Percentiles rank a stretch among this genome's conserved stretches.
Conservation (phyloP, 2,888 invertebrate genomes). For the Cephalotes varians region DNA sequence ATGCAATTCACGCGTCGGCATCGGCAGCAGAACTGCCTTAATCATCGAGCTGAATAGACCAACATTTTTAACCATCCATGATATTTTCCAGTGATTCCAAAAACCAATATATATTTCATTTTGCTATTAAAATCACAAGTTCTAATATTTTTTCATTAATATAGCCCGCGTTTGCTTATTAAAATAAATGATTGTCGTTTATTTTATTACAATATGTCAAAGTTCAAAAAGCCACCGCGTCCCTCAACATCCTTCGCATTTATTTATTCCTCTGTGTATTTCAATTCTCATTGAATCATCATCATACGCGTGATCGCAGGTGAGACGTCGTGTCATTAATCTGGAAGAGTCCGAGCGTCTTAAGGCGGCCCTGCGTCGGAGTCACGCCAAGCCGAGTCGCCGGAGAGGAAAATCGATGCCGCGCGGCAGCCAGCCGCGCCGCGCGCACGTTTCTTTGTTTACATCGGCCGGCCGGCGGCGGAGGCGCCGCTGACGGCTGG, state of each 20-base stretch:
- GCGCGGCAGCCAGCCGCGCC: constrained; percentile 72
- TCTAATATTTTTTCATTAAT: not conserved
- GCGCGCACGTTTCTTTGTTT: constrained; percentile 85
- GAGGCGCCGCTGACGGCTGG: constrained; percentile 37
- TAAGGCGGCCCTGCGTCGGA: constrained; percentile 30
- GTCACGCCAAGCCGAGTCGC: constrained; percentile 42
- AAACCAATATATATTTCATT: not conserved
- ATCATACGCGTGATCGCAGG: not conserved
- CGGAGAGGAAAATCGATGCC: constrained; percentile 70
- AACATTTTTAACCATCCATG: not conserved
- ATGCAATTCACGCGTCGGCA: not conserved
- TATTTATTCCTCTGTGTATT: not conserved
- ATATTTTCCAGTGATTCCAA: not conserved
- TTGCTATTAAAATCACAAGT: constrained; percentile 19
- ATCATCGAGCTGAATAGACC: not conserved
- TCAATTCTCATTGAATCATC: not conserved
- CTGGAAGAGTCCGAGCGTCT: constrained; percentile 15
- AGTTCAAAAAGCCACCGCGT: not conserved
- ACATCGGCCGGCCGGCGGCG: constrained; percentile 76
- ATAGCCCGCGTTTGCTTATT: not conserved
- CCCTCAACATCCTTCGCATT: not conserved
- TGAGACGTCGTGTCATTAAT: not conserved
- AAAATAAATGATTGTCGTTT: not conserved
- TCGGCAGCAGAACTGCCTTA: not conserved
- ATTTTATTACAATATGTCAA: not conserved